phyloP scores from a whole-genome alignment of 2,888 invertebrate species.

The Thymelicus lineola region DNA sequence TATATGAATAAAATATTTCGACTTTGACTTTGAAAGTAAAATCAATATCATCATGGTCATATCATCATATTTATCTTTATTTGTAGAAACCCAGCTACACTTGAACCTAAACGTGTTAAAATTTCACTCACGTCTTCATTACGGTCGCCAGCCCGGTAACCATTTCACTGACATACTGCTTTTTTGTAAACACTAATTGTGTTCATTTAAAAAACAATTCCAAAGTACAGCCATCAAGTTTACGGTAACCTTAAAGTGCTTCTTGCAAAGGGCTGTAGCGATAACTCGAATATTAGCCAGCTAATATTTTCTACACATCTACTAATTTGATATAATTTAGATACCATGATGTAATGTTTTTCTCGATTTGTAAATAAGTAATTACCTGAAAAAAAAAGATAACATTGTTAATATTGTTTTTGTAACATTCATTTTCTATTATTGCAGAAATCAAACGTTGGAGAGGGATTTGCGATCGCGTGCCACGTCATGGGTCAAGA shows the following conservation, averaged over 20 bases:
- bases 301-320: no score
- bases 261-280: background rate
- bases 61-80: constrained; percentile 6
- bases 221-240: background rate
- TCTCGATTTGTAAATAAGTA: background rate
- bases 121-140: constrained; percentile 32
- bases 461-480: constrained; percentile 58
- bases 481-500: constrained; percentile 77
- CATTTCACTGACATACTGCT: constrained; percentile 30
- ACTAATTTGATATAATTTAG: background rate
- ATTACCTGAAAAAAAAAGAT: constrained; percentile 23
- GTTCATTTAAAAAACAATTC: background rate
- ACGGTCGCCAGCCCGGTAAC: constrained; percentile 20
- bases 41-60: no score
- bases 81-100: constrained; percentile 26
- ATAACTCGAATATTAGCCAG: no score
- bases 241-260: background rate
- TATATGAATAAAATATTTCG: no score
- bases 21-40: no score
- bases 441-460: constrained; percentile 66
- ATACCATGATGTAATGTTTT: background rate
- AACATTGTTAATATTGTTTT: background rate
- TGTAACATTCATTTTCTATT: constrained; percentile 38
- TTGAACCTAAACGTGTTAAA: constrained; percentile 26
- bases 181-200: constrained; percentile 19